These are phyloP conservation scores for Zosterops lateralis DNA, from an alignment of 2,113 vertebrate species.

Conservation along the genomic window DNA sequence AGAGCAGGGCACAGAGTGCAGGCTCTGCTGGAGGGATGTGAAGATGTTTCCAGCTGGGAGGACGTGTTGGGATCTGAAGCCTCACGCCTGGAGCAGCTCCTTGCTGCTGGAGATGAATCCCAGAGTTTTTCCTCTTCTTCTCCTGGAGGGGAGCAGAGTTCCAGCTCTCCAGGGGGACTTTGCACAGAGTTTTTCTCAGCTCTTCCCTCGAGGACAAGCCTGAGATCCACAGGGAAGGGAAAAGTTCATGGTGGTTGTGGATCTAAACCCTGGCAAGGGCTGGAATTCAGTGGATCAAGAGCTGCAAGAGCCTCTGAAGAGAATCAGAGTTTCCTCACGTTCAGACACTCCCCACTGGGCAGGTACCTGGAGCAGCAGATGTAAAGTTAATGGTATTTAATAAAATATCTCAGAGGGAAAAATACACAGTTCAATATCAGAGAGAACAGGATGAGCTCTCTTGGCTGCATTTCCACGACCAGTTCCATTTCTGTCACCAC, in stretches of 20 bases:
- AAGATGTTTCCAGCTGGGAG: background rate
- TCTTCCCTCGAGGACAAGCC: fast-evolving
- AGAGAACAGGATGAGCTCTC: background rate
- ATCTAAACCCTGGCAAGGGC: fast-evolving
- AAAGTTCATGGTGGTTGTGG: fast-evolving
- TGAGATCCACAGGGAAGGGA: fast-evolving
- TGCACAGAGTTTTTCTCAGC: fast-evolving
- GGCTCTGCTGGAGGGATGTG: background rate
- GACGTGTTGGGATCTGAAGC: background rate
- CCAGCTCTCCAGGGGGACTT: fast-evolving
- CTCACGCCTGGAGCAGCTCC: background rate
- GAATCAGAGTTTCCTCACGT: background rate
- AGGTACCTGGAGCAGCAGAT: fast-evolving
- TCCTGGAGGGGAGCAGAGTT: background rate
- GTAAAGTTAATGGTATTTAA: background rate
- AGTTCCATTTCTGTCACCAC: background rate
- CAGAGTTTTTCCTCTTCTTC: background rate
- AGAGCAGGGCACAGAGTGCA: background rate
- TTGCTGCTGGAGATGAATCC: background rate
- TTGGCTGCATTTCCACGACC: fast-evolving
- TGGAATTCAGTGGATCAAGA: fast-evolving
- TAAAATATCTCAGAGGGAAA: background rate
- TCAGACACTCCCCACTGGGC: background rate
- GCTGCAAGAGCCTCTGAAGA: fast-evolving
- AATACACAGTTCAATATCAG: background rate